Conservation (phyloP, 2,888 invertebrate genomes). For the Mythimna loreyi region DNA sequence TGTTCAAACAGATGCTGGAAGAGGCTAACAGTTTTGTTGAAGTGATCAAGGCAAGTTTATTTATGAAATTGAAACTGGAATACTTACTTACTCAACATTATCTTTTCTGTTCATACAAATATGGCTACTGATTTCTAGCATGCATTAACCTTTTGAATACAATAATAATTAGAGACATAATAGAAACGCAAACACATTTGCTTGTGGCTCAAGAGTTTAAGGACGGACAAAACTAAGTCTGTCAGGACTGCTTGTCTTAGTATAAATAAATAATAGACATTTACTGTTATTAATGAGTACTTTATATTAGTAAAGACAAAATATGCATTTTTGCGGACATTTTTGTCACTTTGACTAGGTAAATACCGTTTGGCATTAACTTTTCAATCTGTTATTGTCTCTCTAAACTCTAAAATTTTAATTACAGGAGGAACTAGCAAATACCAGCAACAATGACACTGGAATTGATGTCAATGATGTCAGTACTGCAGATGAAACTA, state of each 20-base stretch:
- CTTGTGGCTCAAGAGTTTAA: too few species aligned
- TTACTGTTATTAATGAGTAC: too few species aligned
- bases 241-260: too few species aligned
- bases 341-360: background rate
- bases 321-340: background rate
- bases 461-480: conserved; percentile 89
- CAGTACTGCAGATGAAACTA: conserved; percentile 83
- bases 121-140: background rate
- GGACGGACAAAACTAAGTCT: too few species aligned
- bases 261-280: too few species aligned
- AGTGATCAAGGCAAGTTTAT: conserved; percentile 92
- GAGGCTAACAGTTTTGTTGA: conserved; percentile 94
- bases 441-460: conserved; percentile 90
- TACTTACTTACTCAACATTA: too few species aligned
- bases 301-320: too few species aligned
- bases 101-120: too few species aligned
- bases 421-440: conserved; percentile 91
- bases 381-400: background rate
- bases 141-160: too few species aligned
- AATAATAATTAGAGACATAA: too few species aligned
- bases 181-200: too few species aligned
- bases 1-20: conserved; percentile 93
- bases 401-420: background rate
- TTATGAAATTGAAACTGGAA: background rate
- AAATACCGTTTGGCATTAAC: background rate